Evolutionary conservation across 1,140 invertebrate species (phyloP), one percentile per base, ranked within the genome.

Genomic region (Papilio dardanus): DNA sequence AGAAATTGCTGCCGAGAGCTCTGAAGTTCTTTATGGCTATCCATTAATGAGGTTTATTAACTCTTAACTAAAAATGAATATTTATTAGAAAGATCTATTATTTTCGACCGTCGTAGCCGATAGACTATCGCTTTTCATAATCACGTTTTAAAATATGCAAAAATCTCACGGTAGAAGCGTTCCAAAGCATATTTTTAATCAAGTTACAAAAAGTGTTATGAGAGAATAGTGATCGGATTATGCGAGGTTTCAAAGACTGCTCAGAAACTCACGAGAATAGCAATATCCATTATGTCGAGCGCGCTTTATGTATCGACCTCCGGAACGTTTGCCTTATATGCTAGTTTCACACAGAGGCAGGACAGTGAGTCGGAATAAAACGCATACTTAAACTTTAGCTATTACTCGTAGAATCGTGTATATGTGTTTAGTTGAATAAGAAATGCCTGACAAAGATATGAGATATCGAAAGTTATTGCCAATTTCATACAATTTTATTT

Each of bases 201-300:
- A 62, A 62, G 54, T 62, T 62, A 62, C 87, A 92, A 90, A 87
- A 86, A 90, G 80, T 86, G 86, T 86, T 86, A 88, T 87, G 86
- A 83, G 86, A 81, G 78, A 86, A 82, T 84, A 81, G 79, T 91
- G 91, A 92, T 89, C 88, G 90, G 88, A 92, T 92, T 90, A 91
- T 90, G 85, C 88, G 87, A 88, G 88, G 82, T 88, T 88, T 82
- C 84, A 81, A 88, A 90, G 90, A 87, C 85, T 88, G 88, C 90
- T 92, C 90, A 90, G 87, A 89, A 91, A 90, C 88, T 90, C 83
- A 82, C 88, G 88, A 89, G 89, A 88, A 92, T 91, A 90, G 89
- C 89, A 92, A 92, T 92, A 92, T 91, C 88, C 90, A 91, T 90
- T 91, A 91, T 91, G 86, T 90, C 85, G 87, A 83, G 77, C 77